Base-by-base conservation (phyloP, 2,113 vertebrate species). In the Ifrita kowaldi region DNA sequence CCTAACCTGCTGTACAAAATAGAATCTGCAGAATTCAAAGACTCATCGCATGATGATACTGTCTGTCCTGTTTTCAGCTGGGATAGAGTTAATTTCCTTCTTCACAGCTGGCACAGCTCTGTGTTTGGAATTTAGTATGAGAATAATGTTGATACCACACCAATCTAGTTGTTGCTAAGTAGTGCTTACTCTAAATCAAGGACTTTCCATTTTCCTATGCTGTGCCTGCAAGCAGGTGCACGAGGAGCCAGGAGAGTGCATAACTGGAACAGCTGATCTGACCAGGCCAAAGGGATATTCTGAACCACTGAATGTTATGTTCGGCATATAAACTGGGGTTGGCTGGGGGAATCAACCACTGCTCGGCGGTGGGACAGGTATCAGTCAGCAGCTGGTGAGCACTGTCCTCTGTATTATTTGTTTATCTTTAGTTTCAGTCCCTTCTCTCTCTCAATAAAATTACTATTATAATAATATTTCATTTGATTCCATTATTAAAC, bases 311-410 rank as follows among this genome's bases (percentile, higher is more conserved):
- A 62, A 47, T 1, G 0, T 27, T 47, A 19, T 23, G 18, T 16
- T 69, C 55, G 27, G 15, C 32, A 42, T 22, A 35, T 19, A 49
- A 76, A 47, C 10, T 55, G 39, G 28, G 23, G 28, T 6, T 75
- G 41, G 63, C n/a, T 39, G 11, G 8, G 30, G n/a, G 1, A 16
- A 62, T 26, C 24, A 69, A 9, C 11, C 42, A 32, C 21, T 27
- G 17, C 47, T 35, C 0, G 0, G 14, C 1, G 1, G 15, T 41
- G n/a, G 39, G 41, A 69, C 47, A 75, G 30, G 21, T 41, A 68
- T 11, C 2, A 4, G n/a, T 17, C 47, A 69, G 17, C 1, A 0
- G 55, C 30, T 47, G 11, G 55, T 35, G 21, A 83, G 41, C n/a
- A 69, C 2, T 49, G n/a, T 42, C 63, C 21, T 32, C 8, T 6